Evolutionary conservation across 1,140 invertebrate genomes (phyloP), one percentile per base, ranked within the genome.

Genomic region (Bombus balteatus): DNA sequence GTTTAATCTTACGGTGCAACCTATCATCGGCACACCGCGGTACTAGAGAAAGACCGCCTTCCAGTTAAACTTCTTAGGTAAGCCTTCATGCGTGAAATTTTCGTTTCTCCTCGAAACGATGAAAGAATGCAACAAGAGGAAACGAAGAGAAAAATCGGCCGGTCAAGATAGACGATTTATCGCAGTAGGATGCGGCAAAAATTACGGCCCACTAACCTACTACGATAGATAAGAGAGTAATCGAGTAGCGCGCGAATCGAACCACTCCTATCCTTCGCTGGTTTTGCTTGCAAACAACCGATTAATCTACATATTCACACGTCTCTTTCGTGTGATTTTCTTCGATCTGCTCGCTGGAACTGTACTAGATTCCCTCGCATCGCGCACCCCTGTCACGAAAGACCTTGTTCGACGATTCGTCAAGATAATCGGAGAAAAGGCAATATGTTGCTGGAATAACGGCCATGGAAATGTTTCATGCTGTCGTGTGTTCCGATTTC

Each of bases 191-290:
- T 12, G 34, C 3, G 12, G 47, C 18, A 90, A 89, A 90, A 90
- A 90, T 89, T 53, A 12, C 80, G 85, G 76, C 85, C 82, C 87
- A 87, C 85, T 90, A 85, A 90, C 89, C 89, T 76, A 90, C 65
- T 88, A 62, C 39, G 47, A 47, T 28, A 74, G 74, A 89, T 89
- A 89, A 87, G 71, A 84, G 81, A 47, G 32, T 34, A 32, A 75
- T 75, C 43, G n/a, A 34, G 41, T 25, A 22, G 34, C 13, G n/a
- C 12, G 53, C 66, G 22, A 59, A 72, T 37, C n/a, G 39, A 13
- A 81, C 78, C 70, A 34, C 59, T 86, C 79, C 79, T 86, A 39
- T 82, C 3, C 39, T 22, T 39, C 12, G 1, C 32, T 25, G 2
- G 41, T 47, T 80, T 59, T 22, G 9, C 22, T 72, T 25, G 82